Evolutionary conservation across 1,140 invertebrate species (phyloP).

Genomic region (Drosophila pandora): DNA sequence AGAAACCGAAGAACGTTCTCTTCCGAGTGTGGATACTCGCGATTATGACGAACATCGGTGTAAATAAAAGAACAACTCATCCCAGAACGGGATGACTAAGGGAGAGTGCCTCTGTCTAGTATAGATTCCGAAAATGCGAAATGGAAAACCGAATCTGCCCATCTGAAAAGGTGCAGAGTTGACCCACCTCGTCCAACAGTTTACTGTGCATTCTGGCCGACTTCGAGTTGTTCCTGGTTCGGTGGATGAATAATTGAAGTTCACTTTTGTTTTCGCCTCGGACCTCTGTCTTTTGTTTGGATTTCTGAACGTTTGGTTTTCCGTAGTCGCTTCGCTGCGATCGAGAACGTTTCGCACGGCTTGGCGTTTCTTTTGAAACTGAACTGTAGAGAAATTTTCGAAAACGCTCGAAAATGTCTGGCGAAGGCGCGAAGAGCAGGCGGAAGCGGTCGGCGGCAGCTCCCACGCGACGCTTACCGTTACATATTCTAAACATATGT

Average conservation of each 20-base stretch:
- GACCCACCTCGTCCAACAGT: slow-evolving; percentile 79
- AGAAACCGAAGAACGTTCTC: slow-evolving; percentile 56
- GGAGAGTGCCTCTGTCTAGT: slow-evolving; percentile 38
- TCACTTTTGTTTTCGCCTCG: slow-evolving; percentile 28
- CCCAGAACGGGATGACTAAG: slow-evolving; percentile 53
- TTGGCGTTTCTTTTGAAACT: slow-evolving; percentile 74
- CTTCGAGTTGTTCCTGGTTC: slow-evolving; percentile 15
- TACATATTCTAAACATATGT: slow-evolving; percentile 45
- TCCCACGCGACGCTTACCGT: slow-evolving; percentile 47
- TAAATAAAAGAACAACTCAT: slow-evolving; percentile 48
- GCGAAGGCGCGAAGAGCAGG: slow-evolving; percentile 1
- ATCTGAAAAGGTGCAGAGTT: slow-evolving; percentile 6
- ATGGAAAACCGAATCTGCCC: not conserved
- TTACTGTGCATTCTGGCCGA: slow-evolving; percentile 75
- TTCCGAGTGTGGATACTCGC: slow-evolving; percentile 30
- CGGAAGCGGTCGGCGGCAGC: slow-evolving; percentile 1
- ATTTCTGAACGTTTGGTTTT: not conserved
- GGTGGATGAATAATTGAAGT: slow-evolving; percentile 38
- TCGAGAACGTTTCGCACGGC: slow-evolving; percentile 55
- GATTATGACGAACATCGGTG: slow-evolving; percentile 55
- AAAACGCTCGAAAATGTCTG: slow-evolving; percentile 55
- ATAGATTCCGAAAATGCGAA: slow-evolving; percentile 27
- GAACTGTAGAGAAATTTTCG: slow-evolving; percentile 61
- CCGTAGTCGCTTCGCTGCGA: slow-evolving; percentile 3
- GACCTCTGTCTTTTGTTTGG: slow-evolving; percentile 24